A percentile compares a stretch with the other conserved stretches of the same genome.
These are phyloP conservation scores for Theocolax elegans DNA, from an alignment of 1,140 invertebrate genomes.

Conservation along the genomic window DNA sequence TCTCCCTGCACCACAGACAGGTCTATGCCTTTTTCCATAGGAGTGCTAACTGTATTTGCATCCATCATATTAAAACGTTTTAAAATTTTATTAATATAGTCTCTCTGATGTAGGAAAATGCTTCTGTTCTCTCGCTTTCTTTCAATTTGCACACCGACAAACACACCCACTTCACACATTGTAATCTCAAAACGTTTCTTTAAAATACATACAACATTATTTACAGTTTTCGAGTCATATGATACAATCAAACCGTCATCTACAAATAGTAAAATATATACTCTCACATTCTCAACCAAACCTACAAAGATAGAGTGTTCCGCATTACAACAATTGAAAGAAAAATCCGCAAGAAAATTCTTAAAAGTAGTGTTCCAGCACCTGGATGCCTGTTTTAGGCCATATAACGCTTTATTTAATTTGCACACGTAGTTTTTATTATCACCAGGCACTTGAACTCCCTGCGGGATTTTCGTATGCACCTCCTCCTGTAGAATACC, in stretches of 20 bases:
- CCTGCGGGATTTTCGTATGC: conserved; percentile 53
- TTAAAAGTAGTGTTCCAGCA: conserved; percentile 49
- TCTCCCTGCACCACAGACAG: neutral
- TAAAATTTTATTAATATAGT: too few species aligned
- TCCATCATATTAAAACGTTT: too few species aligned
- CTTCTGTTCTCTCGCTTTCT: too few species aligned
- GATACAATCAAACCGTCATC: conserved; percentile 48
- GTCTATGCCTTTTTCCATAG: conserved; percentile 4
- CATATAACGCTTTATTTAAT: too few species aligned
- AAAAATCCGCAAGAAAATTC: conserved; percentile 45
- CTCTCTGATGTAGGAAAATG: too few species aligned
- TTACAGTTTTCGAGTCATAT: conserved; percentile 4
- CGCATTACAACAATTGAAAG: conserved; percentile 42
- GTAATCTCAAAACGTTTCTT: conserved; percentile 41
- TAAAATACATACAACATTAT: conserved; percentile 44
- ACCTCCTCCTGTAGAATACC: conserved; percentile 48
- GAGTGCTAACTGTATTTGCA: neutral
- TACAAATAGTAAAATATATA: conserved; percentile 49
- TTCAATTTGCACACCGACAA: too few species aligned
- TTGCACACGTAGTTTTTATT: too few species aligned
- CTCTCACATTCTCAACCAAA: conserved; percentile 33
- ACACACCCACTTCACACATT: neutral
- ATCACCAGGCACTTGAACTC: conserved; percentile 22
- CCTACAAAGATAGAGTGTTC: conserved; percentile 51
- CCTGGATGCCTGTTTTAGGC: conserved; percentile 42